Evolutionary conservation across 2,888 invertebrate species (phyloP).

Genomic region (Leptothorax acervorum): DNA sequence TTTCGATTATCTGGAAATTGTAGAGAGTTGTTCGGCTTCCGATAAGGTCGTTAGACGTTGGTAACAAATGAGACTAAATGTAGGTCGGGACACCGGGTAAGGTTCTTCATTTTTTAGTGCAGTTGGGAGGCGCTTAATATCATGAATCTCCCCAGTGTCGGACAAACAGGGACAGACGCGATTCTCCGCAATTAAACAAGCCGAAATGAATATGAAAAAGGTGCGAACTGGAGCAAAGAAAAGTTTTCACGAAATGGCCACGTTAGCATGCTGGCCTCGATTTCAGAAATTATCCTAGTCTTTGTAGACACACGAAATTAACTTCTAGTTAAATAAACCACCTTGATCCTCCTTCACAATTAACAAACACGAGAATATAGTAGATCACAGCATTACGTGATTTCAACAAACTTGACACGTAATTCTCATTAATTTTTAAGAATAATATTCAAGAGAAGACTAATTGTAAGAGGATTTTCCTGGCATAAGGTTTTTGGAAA

Average conservation of each 20-base stretch:
- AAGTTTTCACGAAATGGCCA: constrained; percentile 32
- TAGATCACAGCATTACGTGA: not conserved
- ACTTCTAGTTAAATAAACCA: constrained; percentile 22
- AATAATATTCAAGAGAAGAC: not conserved
- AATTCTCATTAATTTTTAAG: constrained; percentile 7
- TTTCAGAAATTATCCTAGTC: constrained; percentile 31
- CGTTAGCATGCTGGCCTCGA: constrained; percentile 20
- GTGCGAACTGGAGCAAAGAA: constrained; percentile 49
- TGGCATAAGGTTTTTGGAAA: not conserved
- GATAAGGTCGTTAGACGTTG: constrained; percentile 37
- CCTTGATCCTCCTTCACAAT: constrained; percentile 11
- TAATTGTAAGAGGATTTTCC: not conserved
- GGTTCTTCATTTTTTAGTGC: constrained; percentile 50
- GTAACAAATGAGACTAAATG: constrained; percentile 52
- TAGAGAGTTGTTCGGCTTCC: constrained; percentile 22
- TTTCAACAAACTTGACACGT: not conserved
- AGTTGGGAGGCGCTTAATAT: constrained; percentile 45
- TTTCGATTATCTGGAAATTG: constrained; percentile 45
- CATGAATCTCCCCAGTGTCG: constrained; percentile 48
- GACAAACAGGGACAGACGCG: constrained; percentile 46
- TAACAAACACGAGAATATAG: not conserved
- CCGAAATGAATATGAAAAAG: constrained; percentile 53
- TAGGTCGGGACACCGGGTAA: constrained; percentile 33
- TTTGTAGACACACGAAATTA: constrained; percentile 32
- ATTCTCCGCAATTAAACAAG: constrained; percentile 53